phyloP scores from a whole-genome alignment of 2,113 vertebrate genomes.

The Anhinga rufa region DNA sequence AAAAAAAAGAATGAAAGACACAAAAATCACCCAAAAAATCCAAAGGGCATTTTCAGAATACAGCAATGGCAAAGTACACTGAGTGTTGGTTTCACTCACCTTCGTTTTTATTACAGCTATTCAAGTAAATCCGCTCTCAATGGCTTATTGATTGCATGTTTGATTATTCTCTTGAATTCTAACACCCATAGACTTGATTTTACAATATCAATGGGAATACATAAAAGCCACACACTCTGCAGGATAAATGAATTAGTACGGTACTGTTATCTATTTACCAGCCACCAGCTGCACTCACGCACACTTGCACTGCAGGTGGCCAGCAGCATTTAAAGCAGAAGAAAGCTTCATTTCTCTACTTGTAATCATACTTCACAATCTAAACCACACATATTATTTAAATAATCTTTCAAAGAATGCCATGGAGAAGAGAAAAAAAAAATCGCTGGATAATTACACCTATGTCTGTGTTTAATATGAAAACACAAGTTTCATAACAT shows the following conservation, averaged over 20 bases:
- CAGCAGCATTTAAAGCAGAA: background rate
- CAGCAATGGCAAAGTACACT: background rate
- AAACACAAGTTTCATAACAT: background rate
- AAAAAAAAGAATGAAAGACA: background rate
- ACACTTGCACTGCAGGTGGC: background rate
- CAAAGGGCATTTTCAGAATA: background rate
- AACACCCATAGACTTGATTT: background rate
- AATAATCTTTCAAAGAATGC: background rate
- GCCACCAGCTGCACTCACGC: background rate
- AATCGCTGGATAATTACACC: background rate
- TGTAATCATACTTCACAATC: background rate
- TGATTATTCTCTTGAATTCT: slow-evolving; percentile 5
- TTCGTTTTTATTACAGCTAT: background rate
- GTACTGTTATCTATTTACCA: background rate
- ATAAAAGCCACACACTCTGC: background rate
- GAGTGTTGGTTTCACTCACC: background rate
- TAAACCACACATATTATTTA: slow-evolving; percentile 8
- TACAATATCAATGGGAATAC: background rate
- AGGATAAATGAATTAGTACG: background rate
- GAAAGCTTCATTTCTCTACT: background rate
- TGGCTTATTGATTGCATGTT: background rate
- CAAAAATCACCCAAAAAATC: background rate
- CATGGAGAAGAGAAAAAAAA: background rate
- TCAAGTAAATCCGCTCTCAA: background rate
- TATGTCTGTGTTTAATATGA: background rate